A percentile compares a stretch with the other conserved stretches of the same genome.
These are phyloP conservation scores for Melanotaenia nigrans DNA, from an alignment of 2,797 vertebrate species.

Conservation along the genomic window DNA sequence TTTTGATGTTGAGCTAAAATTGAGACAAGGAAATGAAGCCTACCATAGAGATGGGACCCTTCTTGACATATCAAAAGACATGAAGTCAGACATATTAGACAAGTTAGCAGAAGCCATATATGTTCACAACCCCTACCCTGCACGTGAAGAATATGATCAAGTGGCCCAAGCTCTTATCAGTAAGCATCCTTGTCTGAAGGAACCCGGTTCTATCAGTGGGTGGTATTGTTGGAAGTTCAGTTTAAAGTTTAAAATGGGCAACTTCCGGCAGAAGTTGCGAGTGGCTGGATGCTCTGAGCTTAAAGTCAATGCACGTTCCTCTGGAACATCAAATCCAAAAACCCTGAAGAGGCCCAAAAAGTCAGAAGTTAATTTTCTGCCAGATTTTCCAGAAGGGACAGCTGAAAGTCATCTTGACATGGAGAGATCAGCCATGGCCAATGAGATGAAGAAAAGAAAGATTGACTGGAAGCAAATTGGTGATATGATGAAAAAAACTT, in stretches of 20 bases:
- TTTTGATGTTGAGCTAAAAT: conserved; percentile 11
- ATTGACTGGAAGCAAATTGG: conserved; percentile 12
- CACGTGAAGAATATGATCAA: background rate
- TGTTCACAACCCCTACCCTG: conserved; percentile 18
- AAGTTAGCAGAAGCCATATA: conserved; percentile 30
- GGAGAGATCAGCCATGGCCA: conserved; percentile 10
- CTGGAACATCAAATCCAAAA: background rate
- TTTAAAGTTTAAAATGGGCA: conserved; percentile 38
- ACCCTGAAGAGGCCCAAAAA: conserved; percentile 20
- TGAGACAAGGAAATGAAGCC: conserved; percentile 11
- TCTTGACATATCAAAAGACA: conserved; percentile 28
- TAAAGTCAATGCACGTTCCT: background rate
- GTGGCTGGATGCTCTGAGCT: conserved; percentile 21
- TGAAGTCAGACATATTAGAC: conserved; percentile 32
- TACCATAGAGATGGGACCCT: conserved; percentile 23
- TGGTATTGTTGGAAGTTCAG: conserved; percentile 42
- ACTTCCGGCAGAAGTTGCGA: conserved; percentile 21
- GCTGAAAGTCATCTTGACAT: background rate
- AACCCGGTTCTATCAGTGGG: conserved; percentile 16
- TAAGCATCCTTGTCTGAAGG: conserved; percentile 34
- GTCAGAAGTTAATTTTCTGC: conserved; percentile 5
- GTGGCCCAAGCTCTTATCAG: conserved; percentile 28
- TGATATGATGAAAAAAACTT: conserved; percentile 11
- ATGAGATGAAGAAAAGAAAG: conserved; percentile 19
- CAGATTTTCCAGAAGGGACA: conserved; percentile 2